Evolutionary conservation across 2,888 invertebrate species (phyloP), one percentile per base, ranked within the genome.

Genomic region (Anagyrus pseudococci): DNA sequence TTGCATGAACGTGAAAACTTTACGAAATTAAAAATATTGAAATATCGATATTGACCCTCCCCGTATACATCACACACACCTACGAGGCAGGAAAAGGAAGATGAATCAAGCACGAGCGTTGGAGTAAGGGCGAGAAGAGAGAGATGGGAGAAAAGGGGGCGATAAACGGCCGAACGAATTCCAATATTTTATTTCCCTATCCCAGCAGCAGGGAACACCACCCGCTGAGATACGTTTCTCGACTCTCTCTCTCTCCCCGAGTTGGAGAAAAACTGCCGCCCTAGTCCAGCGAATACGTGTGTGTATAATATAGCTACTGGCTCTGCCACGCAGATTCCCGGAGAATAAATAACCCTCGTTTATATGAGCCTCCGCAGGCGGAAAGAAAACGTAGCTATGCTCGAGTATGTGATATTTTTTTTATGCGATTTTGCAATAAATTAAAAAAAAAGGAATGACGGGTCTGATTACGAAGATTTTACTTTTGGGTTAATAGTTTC

Each of bases 121-220:
- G 20, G 26, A 20, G 26, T 37, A 3, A 8, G 46, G 15, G 20
- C 26, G 26, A 13, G 40, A 22, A 23, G 43, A 7, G 56, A 37
- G 22, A 23, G 37, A 20, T 22, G 22, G 50, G 13, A 23, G 1
- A 29, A 56, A 25, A 37, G 69, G 74, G 37, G 44, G 62, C 66
- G 66, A 66, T 66, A 66, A 66, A 66, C 59, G 66, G 62, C 66
- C 58, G 41, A 62, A 53, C 62, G 62, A 66, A 66, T 66, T 66
- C 62, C 62, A 66, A 66, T 66, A 66, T 66, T 66, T 66, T 62
- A 66, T 66, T 66, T 62, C 53, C 59, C 55, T 19, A 75, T 75
- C 4, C 41, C 41, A 8, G 8, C 41, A 13, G n/a, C 41, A 6
- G 4, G 41, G 8, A 20, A 37, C 20, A 25, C 44, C 22, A 7